These are phyloP conservation scores for Manduca sexta DNA, from an alignment of 1,140 invertebrate species.

Conservation along the genomic window DNA sequence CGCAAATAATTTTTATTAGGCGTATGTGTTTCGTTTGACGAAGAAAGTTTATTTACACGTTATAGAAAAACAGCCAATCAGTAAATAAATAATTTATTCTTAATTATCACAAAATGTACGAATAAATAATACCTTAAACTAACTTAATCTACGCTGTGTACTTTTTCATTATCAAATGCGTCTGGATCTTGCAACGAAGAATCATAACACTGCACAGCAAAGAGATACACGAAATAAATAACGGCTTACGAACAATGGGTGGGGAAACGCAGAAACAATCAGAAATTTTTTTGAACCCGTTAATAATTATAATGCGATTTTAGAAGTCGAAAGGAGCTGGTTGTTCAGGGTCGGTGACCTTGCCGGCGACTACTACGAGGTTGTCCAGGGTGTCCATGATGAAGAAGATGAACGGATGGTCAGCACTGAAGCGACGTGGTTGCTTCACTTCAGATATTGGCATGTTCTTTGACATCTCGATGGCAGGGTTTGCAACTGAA, in stretches of 20 bases:
- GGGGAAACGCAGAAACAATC: conserved; percentile 2
- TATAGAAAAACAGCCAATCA: conserved; percentile 2
- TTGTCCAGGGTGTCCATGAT: conserved; percentile 77
- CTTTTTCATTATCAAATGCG: conserved; percentile 73
- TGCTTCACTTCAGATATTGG: conserved; percentile 35
- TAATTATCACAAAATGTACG: conserved; percentile 54
- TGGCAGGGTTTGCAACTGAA: conserved; percentile 39
- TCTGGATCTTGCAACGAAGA: conserved; percentile 47
- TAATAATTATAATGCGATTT: background rate
- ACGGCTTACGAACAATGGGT: conserved; percentile 12
- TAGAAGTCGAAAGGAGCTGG: conserved; percentile 32
- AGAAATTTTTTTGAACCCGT: background rate
- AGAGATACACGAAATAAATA: conserved; percentile 7
- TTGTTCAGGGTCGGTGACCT: conserved; percentile 68
- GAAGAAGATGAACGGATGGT: conserved; percentile 81
- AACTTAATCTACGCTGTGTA: conserved; percentile 63
- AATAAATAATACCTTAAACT: conserved; percentile 57
- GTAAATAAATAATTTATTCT: conserved; percentile 60
- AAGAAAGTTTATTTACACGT: too few relatives aligned
- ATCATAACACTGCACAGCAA: conserved; percentile 16
- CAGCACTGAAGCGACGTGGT: conserved; percentile 71
- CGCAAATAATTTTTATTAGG: conserved; percentile 5
- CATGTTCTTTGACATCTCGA: conserved; percentile 43
- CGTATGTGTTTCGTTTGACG: background rate
- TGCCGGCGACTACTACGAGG: conserved; percentile 78